Base-by-base conservation (phyloP, 2,888 invertebrate species). In the Alitta virens region DNA sequence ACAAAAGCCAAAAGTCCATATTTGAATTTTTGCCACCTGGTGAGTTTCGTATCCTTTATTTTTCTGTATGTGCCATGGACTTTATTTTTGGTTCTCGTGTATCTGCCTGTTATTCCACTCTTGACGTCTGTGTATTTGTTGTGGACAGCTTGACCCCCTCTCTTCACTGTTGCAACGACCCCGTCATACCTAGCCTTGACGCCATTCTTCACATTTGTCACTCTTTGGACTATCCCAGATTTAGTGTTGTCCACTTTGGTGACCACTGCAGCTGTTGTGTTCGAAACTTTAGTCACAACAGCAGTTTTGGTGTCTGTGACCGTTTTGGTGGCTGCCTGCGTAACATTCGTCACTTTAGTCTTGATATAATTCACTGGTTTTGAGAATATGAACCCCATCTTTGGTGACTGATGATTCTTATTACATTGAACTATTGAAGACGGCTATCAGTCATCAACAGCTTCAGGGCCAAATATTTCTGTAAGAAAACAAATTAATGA, bases 341-440 rank as follows among this genome's bases (percentile, higher is more conserved):
- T 68, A 1, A 64, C 54, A 14, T 67, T 55, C 43, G 59, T 64
- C 14, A 66, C 62, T 33, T 67, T 64, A 7, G 63, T 63, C 52
- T 53, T 56, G 18, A 63, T 33, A 33, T 61, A 64, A 26, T 53
- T 49, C 27, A 53, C 46, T n/a, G 63, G 56, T 16, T 40, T 60
- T 9, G 68, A 68, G 12, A 68, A 25, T 12, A 67, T 59, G 18
- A 26, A 52, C 33, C 66, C 68, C 68, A 68, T 66, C 23, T 52
- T 65, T n/a, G n/a, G n/a, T n/a, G n/a, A n/a, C n/a, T n/a, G n/a
- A n/a, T n/a, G n/a, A n/a, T n/a, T n/a, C n/a, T n/a, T n/a, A n/a
- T n/a, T n/a, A n/a, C n/a, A n/a, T n/a, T n/a, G n/a, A n/a, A n/a
- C n/a, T n/a, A n/a, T n/a, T n/a, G n/a, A n/a, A n/a, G n/a, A n/a